Conservation (phyloP, 2,797 vertebrate species). For the Propithecus perrieri region DNA sequence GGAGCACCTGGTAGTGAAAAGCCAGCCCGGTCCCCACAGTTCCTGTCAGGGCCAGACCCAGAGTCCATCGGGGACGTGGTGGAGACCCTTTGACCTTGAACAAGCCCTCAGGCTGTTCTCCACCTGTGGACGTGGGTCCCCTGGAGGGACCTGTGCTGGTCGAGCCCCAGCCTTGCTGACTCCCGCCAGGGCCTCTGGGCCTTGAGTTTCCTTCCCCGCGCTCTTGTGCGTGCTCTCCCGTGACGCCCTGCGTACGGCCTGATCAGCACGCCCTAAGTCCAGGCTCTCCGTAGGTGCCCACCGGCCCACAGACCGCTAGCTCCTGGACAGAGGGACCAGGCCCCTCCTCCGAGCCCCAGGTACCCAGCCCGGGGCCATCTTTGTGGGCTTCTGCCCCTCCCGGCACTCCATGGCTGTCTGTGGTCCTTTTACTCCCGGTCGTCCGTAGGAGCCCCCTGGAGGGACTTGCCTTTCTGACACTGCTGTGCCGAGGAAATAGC, state of each 20-base stretch:
- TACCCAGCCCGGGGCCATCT: not conserved
- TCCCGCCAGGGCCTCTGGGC: not conserved
- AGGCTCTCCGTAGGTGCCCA: not conserved
- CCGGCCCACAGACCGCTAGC: not conserved
- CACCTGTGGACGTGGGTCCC: not conserved
- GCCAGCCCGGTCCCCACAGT: not conserved
- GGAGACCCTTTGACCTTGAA: not conserved
- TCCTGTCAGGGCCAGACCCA: not conserved
- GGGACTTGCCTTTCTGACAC: not conserved
- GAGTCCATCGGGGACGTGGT: not conserved
- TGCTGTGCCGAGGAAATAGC: not conserved
- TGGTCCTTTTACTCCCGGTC: not conserved
- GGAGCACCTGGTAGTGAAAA: not conserved
- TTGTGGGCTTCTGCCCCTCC: not conserved
- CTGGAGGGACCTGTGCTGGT: not conserved
- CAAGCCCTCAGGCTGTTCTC: not conserved
- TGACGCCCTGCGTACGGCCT: not conserved
- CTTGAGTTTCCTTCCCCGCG: no score
- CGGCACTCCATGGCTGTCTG: rapidly evolving
- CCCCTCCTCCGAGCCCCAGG: not conserved
- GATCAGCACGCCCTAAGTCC: rapidly evolving
- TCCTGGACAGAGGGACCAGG: not conserved
- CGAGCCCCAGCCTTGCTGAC: not conserved
- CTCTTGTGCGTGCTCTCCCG: not conserved
- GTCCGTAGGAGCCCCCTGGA: not conserved